A percentile compares a stretch with the other conserved stretches of the same genome.
These are phyloP conservation scores for Linnaemya tessellans DNA, from an alignment of 2,888 invertebrate genomes.

Conservation along the genomic window DNA sequence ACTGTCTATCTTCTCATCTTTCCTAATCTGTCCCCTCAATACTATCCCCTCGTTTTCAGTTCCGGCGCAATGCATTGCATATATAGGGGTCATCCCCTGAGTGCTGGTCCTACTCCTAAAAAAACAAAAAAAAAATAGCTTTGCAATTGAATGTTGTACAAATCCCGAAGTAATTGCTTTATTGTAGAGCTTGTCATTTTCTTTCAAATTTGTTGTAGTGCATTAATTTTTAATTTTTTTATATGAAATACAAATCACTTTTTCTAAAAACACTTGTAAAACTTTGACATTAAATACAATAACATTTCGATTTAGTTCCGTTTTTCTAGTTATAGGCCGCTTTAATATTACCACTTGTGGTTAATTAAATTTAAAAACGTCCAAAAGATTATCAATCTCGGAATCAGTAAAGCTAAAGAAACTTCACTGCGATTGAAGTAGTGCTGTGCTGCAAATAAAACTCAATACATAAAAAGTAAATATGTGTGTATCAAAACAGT, in stretches of 20 bases:
- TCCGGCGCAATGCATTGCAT: too few species aligned
- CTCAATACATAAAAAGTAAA: constrained; percentile 3
- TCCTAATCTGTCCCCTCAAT: too few species aligned
- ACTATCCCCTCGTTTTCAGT: too few species aligned
- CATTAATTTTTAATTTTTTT: neutral
- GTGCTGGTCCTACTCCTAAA: too few species aligned
- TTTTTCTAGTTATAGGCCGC: constrained; percentile 56
- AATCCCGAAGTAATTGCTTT: too few species aligned
- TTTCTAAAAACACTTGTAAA: constrained; percentile 24
- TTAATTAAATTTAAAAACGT: constrained; percentile 83
- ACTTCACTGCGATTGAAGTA: constrained; percentile 37
- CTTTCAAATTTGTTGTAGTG: neutral
- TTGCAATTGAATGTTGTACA: too few species aligned
- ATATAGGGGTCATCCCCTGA: too few species aligned
- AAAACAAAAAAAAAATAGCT: too few species aligned
- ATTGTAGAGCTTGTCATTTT: too few species aligned
- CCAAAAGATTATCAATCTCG: constrained; percentile 82
- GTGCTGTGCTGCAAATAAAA: constrained; percentile 17
- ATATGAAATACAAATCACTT: neutral
- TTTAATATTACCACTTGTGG: constrained; percentile 79
- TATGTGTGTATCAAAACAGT: constrained; percentile 19
- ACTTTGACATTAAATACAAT: constrained; percentile 34
- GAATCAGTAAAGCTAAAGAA: constrained; percentile 20
- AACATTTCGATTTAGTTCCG: constrained; percentile 30
- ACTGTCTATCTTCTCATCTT: too few species aligned